Evolutionary conservation across 2,797 vertebrate species (phyloP).

Genomic region (Gambelia wislizenii): DNA sequence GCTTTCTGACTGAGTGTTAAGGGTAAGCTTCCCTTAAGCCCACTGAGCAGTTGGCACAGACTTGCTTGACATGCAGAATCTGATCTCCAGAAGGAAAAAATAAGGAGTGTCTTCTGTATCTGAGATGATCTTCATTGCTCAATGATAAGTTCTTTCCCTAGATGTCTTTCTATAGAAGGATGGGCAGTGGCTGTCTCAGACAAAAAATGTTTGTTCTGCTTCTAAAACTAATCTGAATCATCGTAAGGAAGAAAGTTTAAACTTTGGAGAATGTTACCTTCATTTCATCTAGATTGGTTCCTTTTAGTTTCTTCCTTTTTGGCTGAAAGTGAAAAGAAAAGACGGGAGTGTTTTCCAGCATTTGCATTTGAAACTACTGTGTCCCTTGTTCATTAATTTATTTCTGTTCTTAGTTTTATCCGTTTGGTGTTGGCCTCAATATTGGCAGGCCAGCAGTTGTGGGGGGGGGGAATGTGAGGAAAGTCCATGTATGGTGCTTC

Average conservation of each 20-base stretch:
- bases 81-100: neutral
- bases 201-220: neutral
- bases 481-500: neutral
- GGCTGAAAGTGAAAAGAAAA: neutral
- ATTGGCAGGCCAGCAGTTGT: neutral
- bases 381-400: neutral
- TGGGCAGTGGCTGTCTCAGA: neutral
- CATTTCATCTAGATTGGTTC: neutral
- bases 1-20: neutral
- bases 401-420: neutral
- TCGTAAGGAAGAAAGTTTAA: neutral
- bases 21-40: neutral
- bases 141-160: neutral
- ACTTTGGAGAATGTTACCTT: neutral
- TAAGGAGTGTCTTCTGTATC: neutral
- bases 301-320: neutral
- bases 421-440: neutral
- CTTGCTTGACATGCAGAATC: neutral
- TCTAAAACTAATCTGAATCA: neutral
- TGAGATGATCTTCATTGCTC: neutral
- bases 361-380: neutral
- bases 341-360: neutral
- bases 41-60: neutral
- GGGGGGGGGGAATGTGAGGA: neutral
- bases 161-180: neutral